Base-by-base conservation (phyloP, 2,797 vertebrate genomes). In the Danio jaintianensis region DNA sequence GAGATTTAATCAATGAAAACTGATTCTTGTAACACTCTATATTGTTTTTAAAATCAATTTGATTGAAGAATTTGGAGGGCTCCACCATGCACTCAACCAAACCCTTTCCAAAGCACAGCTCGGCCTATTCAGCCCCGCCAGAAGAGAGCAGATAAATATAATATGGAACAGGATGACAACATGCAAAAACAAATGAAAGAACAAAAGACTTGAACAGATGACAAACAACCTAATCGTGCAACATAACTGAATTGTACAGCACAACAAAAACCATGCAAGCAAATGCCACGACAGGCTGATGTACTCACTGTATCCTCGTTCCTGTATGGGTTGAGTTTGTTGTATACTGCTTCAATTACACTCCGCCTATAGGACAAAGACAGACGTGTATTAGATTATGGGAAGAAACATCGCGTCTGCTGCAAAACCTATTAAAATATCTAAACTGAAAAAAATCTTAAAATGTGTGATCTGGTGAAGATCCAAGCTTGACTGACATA, bases 291-390 rank as follows among this genome's bases (percentile, higher is more conserved):
- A 55, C 52, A 70, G 12, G 68, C 61, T 53, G 48, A 63, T 58
- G 89, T 96, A 99, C 98, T 98, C 92, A 99, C 98, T 94, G 96
- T 96, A 93, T 99, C 97, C 92, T 99, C 98, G 68, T 96, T 97
- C 94, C 96, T 96, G 93, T 96, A 99, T 77, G 98, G 98, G 92
- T 97, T 98, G 93, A 99, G 96, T 95, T 96, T 97, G 96, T 98
- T 97, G 95, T 98, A 99, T 93, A 99, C 96, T 4, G 97, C 97
- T 96, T 99, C 98, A 92, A 99, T 95, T 90, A 99, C 95, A 93
- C 96, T 98, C 95, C 97, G 95, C 92, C 98, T 99, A 29, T 1
- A 91, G 85, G 87, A 75, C 2, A 82, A 83, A 83, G 55, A 81
- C 76, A 90, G 85, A 69, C 43, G 89, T 55, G 82, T 82, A n/a